phyloP scores from a whole-genome alignment of 2,113 vertebrate species.

The Tonatia bakeri region DNA sequence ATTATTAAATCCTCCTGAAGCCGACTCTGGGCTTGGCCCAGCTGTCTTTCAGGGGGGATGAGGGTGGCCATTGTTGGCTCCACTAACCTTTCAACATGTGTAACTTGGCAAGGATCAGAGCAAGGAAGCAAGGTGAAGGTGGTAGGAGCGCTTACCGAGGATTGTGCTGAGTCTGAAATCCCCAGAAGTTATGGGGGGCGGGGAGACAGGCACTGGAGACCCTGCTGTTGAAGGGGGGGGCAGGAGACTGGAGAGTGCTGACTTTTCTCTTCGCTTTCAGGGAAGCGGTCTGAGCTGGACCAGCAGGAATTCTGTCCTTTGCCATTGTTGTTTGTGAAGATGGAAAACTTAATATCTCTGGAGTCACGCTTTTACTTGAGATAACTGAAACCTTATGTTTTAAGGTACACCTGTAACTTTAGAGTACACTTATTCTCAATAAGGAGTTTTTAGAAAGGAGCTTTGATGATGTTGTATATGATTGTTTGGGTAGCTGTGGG shows the following conservation, averaged over 20 bases:
- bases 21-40: not conserved
- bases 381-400: slow-evolving; percentile 24
- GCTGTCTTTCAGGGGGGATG: not conserved
- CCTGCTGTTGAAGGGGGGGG: not conserved
- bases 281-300: not conserved
- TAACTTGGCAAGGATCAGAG: not conserved
- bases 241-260: not conserved
- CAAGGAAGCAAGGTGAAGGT: not conserved
- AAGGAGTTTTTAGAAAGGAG: not conserved
- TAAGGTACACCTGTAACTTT: not conserved
- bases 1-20: not conserved
- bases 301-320: slow-evolving; percentile 13
- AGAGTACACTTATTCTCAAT: not conserved
- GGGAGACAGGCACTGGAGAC: not conserved
- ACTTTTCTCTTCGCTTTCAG: not conserved
- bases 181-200: not conserved
- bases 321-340: slow-evolving; percentile 33
- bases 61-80: slow-evolving; percentile 18
- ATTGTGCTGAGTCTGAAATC: not conserved
- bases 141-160: not conserved
- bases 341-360: not conserved
- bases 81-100: not conserved
- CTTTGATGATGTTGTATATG: not conserved
- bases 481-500: not conserved
- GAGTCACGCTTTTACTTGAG: slow-evolving; percentile 32